These are phyloP conservation scores for Zoanthus sansibaricus DNA, from an alignment of 92 coral and sea anemone genomes.

Conservation along the genomic window DNA sequence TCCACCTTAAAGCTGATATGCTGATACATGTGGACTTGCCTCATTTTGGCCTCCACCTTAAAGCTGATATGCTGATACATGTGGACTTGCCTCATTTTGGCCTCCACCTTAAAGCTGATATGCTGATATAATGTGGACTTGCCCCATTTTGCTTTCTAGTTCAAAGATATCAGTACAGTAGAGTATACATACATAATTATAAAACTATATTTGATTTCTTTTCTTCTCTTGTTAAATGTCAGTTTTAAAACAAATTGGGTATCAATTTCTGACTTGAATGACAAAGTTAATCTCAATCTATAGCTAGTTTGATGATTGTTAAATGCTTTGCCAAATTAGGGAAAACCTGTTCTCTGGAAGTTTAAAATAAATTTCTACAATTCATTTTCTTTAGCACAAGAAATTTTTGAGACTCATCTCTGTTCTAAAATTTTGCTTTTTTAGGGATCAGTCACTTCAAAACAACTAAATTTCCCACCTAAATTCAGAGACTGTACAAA, in stretches of 20 bases:
- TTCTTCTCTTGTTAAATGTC: not conserved
- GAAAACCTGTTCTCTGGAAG: not conserved
- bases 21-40: not conserved
- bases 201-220: not conserved
- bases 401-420: not conserved
- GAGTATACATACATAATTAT: not conserved
- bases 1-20: not conserved
- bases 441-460: slow-evolving; percentile 3
- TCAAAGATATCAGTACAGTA: not conserved
- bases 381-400: not conserved
- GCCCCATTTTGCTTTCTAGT: not conserved
- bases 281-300: not conserved
- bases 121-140: not conserved
- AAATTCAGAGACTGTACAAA: not conserved
- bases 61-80: not conserved
- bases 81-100: not conserved
- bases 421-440: not conserved
- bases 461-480: not conserved
- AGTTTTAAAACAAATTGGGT: not conserved
- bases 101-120: not conserved
- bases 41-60: not conserved
- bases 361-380: too few species aligned
- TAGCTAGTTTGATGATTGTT: not conserved
- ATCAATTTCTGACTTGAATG: not conserved
- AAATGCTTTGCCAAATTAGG: not conserved